Percentiles rank a stretch among this genome's conserved stretches.
Conservation (phyloP, 2,888 invertebrate species). For the Acanthosoma haemorrhoidale region DNA sequence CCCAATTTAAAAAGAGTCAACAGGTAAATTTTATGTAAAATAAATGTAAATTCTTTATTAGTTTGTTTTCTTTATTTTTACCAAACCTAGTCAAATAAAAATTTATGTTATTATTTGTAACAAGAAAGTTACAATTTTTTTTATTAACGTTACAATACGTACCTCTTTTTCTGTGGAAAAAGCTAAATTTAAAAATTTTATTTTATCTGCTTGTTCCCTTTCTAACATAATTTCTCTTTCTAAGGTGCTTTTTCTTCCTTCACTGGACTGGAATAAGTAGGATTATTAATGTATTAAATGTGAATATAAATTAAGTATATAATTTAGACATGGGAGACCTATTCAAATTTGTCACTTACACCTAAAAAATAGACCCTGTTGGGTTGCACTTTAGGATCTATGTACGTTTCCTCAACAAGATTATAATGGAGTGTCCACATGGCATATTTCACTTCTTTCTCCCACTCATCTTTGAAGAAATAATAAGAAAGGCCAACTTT, state of each 20-base stretch:
- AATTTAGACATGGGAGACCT: no score
- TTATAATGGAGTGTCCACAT: neutral
- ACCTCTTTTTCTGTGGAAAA: neutral
- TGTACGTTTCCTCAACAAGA: neutral
- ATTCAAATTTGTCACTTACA: no score
- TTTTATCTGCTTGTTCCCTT: neutral
- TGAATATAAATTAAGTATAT: no score
- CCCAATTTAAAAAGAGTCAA: no score
- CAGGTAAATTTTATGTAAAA: no score
- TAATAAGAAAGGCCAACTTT: neutral
- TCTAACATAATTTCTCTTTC: neutral
- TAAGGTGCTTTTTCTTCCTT: neutral
- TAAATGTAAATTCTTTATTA: no score
- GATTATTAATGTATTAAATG: no score
- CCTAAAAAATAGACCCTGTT: slow-evolving; percentile 1
- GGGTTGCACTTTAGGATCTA: neutral
- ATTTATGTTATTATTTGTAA: no score
- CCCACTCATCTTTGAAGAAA: neutral
- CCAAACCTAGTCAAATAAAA: no score
- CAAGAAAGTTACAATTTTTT: no score
- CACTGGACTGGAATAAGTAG: neutral
- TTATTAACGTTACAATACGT: no score
- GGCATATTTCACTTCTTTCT: neutral
- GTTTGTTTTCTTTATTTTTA: no score
- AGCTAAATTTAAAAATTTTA: neutral